phyloP scores from a whole-genome alignment of 2,888 invertebrate genomes.

The Leucoma salicis region DNA sequence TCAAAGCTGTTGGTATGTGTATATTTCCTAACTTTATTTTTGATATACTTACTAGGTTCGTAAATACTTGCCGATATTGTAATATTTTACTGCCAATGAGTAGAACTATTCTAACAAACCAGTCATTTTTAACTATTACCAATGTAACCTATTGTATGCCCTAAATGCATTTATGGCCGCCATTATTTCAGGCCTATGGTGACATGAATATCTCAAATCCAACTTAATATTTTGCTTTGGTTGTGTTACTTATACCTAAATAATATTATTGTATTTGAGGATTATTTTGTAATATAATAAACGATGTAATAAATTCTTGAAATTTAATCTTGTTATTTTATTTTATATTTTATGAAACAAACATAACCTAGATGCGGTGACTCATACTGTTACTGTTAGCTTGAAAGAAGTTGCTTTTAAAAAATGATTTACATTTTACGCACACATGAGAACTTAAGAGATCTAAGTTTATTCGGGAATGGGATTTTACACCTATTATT shows the following conservation, averaged over 20 bases:
- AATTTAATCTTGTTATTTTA: conserved; percentile 38
- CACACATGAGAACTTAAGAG: no score
- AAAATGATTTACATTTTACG: no score
- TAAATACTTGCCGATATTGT: conserved; percentile 55
- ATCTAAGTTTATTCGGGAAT: no score
- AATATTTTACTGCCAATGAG: conserved; percentile 64
- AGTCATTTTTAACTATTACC: conserved; percentile 58
- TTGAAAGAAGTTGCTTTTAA: no score
- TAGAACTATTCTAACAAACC: conserved; percentile 53
- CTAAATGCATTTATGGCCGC: conserved; percentile 69
- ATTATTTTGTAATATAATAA: conserved; percentile 79
- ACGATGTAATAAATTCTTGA: conserved; percentile 79
- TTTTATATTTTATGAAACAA: neutral
- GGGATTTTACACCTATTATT: no score
- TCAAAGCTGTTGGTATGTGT: conserved; percentile 52
- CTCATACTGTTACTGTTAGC: no score
- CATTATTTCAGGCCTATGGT: conserved; percentile 50
- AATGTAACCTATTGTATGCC: conserved; percentile 52
- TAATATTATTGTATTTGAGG: conserved; percentile 80
- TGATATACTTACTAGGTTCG: conserved; percentile 25
- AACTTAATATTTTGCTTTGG: conserved; percentile 80
- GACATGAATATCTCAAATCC: conserved; percentile 69
- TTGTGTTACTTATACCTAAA: conserved; percentile 80
- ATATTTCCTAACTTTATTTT: conserved; percentile 51
- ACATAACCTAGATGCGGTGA: no score